A percentile compares a stretch with the other conserved stretches of the same genome.
Evolutionary conservation across 2,113 vertebrate genomes (phyloP).

Genomic region (Rattus rattus): DNA sequence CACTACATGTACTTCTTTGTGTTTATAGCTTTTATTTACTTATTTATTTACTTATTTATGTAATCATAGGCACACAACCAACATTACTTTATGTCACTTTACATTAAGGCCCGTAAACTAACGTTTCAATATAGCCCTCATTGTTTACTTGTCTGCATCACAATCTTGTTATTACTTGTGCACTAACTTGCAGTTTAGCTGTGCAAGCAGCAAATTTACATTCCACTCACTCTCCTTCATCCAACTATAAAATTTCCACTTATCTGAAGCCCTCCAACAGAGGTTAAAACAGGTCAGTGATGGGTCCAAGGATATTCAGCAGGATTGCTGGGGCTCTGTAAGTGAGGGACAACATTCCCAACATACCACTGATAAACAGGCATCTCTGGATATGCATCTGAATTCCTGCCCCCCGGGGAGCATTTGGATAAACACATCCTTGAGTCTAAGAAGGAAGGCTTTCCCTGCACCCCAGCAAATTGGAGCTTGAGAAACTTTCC

Average conservation of each 20-base stretch:
- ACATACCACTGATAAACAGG: constrained; percentile 79
- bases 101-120: not conserved
- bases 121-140: not conserved
- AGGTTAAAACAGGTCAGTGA: constrained; percentile 30
- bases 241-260: constrained; percentile 26
- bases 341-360: constrained; percentile 72
- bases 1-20: not conserved
- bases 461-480: constrained; percentile 55
- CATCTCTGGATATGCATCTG: constrained; percentile 71
- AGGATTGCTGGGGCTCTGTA: constrained; percentile 68
- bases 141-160: not conserved
- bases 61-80: not conserved
- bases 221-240: constrained; percentile 37
- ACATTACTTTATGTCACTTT: constrained; percentile 29
- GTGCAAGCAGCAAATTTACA: constrained; percentile 26
- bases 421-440: constrained; percentile 78
- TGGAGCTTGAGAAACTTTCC: constrained; percentile 55
- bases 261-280: constrained; percentile 27
- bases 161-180: not conserved
- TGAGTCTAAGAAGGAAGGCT: constrained; percentile 53
- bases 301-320: constrained; percentile 19
- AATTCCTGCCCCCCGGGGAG: constrained; percentile 63
- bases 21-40: constrained; percentile 31
- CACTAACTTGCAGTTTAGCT: not conserved
- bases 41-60: not conserved